Evolutionary conservation across 2,888 invertebrate species (phyloP).

Genomic region (Sycophila texana): DNA sequence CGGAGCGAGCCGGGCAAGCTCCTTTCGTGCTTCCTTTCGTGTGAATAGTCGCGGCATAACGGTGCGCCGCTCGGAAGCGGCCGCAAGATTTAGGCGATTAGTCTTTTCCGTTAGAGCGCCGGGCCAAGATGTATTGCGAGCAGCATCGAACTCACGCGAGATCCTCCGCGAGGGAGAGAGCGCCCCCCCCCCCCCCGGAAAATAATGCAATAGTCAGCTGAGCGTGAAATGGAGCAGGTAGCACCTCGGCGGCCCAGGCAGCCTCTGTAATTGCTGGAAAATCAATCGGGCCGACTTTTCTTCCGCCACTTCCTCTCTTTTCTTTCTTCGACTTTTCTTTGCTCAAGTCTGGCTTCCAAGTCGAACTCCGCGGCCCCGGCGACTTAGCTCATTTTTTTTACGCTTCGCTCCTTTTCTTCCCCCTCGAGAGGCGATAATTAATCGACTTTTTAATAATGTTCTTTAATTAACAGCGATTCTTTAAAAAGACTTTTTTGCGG

Average conservation of each 20-base stretch:
- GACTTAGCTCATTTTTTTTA: not conserved
- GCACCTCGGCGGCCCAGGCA: not conserved
- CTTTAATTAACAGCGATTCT: constrained; percentile 49
- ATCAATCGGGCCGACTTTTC: constrained; percentile 33
- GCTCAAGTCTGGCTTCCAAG: not conserved
- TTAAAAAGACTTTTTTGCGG: constrained; percentile 20
- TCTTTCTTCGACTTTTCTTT: constrained; percentile 34
- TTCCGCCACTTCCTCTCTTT: not conserved
- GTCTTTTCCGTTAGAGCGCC: constrained; percentile 42
- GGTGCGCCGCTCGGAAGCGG: constrained; percentile 35
- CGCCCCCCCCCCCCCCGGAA: too few species aligned
- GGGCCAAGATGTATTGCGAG: not conserved
- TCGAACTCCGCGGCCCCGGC: not conserved
- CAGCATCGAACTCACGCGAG: constrained; percentile 15
- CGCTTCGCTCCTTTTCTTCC: constrained; percentile 10
- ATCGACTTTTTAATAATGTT: constrained; percentile 53
- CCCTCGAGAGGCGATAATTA: constrained; percentile 44
- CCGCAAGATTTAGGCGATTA: constrained; percentile 42
- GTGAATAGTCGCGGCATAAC: constrained; percentile 11
- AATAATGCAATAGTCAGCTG: constrained; percentile 21
- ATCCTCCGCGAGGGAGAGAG: not conserved
- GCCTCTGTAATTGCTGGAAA: constrained; percentile 47
- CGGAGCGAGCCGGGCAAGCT: constrained; percentile 34
- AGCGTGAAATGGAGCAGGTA: constrained; percentile 23
- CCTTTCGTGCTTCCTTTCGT: constrained; percentile 36